Percentiles rank a stretch among this genome's conserved stretches.
These are phyloP conservation scores for Connochaetes taurinus DNA, from an alignment of 2,113 vertebrate species.

Conservation along the genomic window DNA sequence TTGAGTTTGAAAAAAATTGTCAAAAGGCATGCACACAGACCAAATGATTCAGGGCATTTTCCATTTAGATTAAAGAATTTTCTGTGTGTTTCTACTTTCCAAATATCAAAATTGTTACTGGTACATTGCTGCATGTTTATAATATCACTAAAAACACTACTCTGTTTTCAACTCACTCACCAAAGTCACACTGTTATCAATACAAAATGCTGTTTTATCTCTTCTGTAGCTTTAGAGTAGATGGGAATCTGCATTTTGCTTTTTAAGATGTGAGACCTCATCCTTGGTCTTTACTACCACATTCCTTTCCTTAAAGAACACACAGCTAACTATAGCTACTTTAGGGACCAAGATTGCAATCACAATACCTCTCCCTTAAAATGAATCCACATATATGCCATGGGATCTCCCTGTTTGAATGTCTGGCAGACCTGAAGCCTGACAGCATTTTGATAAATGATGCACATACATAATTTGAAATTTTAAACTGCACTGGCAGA, in stretches of 20 bases:
- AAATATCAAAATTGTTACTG: background rate
- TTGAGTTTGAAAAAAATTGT: background rate
- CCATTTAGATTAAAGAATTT: background rate
- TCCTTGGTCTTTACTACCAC: background rate
- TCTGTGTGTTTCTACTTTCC: background rate
- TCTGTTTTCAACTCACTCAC: background rate
- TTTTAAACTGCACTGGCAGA: slow-evolving; percentile 21
- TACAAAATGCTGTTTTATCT: background rate
- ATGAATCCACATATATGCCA: background rate
- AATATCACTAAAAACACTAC: background rate
- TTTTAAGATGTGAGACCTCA: background rate
- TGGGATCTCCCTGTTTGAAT: background rate
- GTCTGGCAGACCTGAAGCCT: background rate
- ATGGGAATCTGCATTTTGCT: background rate
- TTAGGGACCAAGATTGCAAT: background rate
- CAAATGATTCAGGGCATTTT: background rate
- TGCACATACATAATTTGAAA: slow-evolving; percentile 25
- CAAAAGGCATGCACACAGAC: background rate
- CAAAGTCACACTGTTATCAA: background rate
- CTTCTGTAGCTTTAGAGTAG: background rate
- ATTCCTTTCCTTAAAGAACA: background rate
- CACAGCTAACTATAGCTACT: background rate
- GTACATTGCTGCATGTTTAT: background rate
- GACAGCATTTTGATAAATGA: slow-evolving; percentile 17
- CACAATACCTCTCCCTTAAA: background rate